Evolutionary conservation across 2,797 vertebrate genomes (phyloP), one percentile per base, ranked within the genome.

Genomic region (Sebastes oblongus): DNA sequence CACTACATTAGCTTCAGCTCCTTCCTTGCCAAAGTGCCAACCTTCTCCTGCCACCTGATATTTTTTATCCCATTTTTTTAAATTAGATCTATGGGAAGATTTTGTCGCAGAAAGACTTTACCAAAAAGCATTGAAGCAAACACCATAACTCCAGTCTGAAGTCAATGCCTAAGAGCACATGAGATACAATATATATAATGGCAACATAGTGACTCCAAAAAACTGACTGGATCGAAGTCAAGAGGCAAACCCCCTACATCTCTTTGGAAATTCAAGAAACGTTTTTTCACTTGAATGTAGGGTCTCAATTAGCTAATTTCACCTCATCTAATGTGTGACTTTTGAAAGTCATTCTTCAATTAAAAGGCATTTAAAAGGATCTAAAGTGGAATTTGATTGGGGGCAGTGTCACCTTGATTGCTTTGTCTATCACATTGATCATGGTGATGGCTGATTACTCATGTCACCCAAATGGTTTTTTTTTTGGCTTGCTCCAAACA

Each of bases 291-390:
- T 55, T 46, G 34, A 36, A 27, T 50, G 69, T 27, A 58, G 25
- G 22, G 66, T 32, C 67, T 79, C 5, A 0, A 27, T 55, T 22
- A 56, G 6, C n/a, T 13, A 39, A 50, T n/a, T 74, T 54, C 24
- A 62, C 12, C 29, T 71, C 6, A 2, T 66, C 61, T 75, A 24
- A 78, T 72, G 58, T 36, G 75, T 25, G n/a, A 67, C 50, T 66
- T 66, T 67, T 0, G 4, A 66, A 80, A 71, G 56, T 67, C 56
- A 56, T 27, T 71, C 56, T 68, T 71, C 29, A 67, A 32, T 72
- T 68, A 60, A 65, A 20, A 65, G 61, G 18, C 27, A 11, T 72
- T 77, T 82, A 54, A 70, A 77, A 46, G 64, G 46, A 71, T 66
- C 6, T 39, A 66, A 58, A 70, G 46, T 54, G 61, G 34, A 54